Evolutionary conservation across 2,113 vertebrate species (phyloP).

Genomic region (Mystacornis crossleyi): DNA sequence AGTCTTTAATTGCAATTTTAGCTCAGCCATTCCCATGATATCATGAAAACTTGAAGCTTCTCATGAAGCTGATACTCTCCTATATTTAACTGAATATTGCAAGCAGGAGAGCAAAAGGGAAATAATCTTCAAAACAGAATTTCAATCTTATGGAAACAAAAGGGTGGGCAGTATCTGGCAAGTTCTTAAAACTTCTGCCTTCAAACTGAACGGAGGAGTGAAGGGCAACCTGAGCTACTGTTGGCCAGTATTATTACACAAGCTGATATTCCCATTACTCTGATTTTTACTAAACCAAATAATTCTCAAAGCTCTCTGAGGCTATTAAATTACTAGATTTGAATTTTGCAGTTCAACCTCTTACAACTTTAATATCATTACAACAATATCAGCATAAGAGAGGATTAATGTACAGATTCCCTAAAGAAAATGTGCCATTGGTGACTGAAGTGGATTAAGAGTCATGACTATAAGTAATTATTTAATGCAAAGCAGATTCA

Average conservation of each 20-base stretch:
- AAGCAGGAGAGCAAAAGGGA: not conserved
- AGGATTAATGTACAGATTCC: conserved; percentile 28
- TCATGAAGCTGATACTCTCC: not conserved
- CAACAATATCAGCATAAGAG: not conserved
- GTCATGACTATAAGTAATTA: not conserved
- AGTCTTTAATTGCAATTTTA: not conserved
- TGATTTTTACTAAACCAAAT: not conserved
- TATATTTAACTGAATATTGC: not conserved
- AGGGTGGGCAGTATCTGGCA: not conserved
- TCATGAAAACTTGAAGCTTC: not conserved
- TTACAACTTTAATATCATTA: conserved; percentile 19
- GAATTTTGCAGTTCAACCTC: conserved; percentile 11
- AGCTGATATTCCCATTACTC: not conserved
- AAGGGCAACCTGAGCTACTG: not conserved
- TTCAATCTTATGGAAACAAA: not conserved
- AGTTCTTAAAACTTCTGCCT: not conserved
- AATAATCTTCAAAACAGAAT: not conserved
- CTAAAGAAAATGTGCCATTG: not conserved
- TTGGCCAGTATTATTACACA: not conserved
- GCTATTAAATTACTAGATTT: not conserved
- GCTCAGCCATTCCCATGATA: not conserved
- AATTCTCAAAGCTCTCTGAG: not conserved
- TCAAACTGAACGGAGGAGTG: not conserved
- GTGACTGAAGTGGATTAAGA: not conserved
- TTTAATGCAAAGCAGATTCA: not conserved